Evolutionary conservation across 1,140 invertebrate genomes (phyloP), one percentile per base, ranked within the genome.

Genomic region (Reticulitermes speratus): DNA sequence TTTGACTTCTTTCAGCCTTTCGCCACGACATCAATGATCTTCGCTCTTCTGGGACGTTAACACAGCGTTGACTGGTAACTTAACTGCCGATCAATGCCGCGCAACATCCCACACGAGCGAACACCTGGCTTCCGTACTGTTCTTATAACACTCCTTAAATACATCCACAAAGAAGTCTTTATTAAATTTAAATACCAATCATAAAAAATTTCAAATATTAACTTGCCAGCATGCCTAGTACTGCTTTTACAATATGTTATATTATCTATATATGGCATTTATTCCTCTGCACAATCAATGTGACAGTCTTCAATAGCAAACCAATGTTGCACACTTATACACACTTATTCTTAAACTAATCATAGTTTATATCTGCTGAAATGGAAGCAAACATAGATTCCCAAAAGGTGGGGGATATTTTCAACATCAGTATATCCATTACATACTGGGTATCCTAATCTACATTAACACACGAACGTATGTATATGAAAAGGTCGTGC

Each of bases 241-340:
- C 65, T 75, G 8, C n/a, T 75, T 75, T 75, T 25, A 75, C 25
- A 75, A 75, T 75, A 75, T n/a, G 65, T 75, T 75, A 75, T 25
- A 12, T 75, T 75, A 30, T 75, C n/a, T 75, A 75, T 75, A 75
- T 75, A 75, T 75, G 65, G 65, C 65, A 75, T 75, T n/a, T 30
- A 75, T 75, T 75, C 65, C 14, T 14, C 25, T 30, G 25, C 7
- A 30, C 25, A 75, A 75, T 9, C n/a, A 75, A 75, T 75, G 25
- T 75, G n/a, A 75, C 7, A 75, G 65, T 30, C 65, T 75, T 30
- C n/a, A 75, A 30, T 30, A 75, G 65, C n/a, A 75, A 75, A 75
- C 65, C n/a, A 30, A 75, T 30, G 16, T 19, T 30, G n/a, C n/a
- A 14, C 65, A 75, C 52, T 30, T 30, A 75, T 25, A 75, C 65